Base-by-base conservation (phyloP, 2,113 vertebrate genomes). In the Macquaria ambigua region DNA sequence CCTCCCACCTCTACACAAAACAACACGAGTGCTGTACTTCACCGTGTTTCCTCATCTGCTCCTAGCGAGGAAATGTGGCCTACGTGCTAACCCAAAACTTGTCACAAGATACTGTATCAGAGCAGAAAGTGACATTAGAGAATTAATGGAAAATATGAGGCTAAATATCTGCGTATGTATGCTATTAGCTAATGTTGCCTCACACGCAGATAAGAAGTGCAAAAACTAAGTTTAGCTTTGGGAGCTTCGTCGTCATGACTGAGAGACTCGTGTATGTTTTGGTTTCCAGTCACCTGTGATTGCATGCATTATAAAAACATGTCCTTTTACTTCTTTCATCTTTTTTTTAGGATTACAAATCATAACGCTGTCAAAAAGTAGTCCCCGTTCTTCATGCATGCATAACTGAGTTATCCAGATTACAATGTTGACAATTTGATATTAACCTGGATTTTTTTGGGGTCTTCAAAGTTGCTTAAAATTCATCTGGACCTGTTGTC, bases 1-100 rank as follows among this genome's bases (percentile, higher is more conserved):
- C 83, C 90, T 48, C 90, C 92, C 80, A 76, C 87, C 50, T 58
- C 63, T 1, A 50, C 48, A 46, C 78, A 81, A 79, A 90, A 82
- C 85, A 87, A 81, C 61, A n/a, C 77, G 37, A 61, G 41, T 39
- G 64, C 55, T 59, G 64, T 37, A 9, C 0, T 5, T 6, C 61
- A 5, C 8, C 2, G 11, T 39, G 50, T 78, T 77, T 77, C 70
- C 37, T 66, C 52, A 79, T 18, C 28, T 8, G 39, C 23, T 16
- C 12, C 5, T 11, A 16, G 3, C 3, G 6, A 11, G 9, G 14
- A 64, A 52, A 77, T 20, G 7, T 3, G 11, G 21, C 31, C 11
- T 1, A 28, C 43, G 20, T 37, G 61, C 18, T 34, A 62, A 11
- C 10, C 3, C 3, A 12, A 3, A 48, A 48, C 12, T 1, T 48